Percentiles rank a stretch among this genome's conserved stretches.
Conservation (phyloP, 2,113 vertebrate genomes). For the Aphelocoma coerulescens region DNA sequence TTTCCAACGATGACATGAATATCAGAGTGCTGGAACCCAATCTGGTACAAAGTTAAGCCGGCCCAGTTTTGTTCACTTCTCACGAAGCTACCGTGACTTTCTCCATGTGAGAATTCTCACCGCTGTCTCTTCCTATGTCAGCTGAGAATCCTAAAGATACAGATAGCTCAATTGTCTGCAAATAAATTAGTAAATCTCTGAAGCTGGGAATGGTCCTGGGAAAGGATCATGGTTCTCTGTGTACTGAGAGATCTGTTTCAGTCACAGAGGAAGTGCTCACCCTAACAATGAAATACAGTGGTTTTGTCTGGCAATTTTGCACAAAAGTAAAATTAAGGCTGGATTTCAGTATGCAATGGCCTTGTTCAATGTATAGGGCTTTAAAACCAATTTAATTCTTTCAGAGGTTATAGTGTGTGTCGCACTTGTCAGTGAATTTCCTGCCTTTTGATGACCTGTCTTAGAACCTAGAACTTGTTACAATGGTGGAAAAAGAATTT, state of each 20-base stretch:
- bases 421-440: neutral
- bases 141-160: neutral
- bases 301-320: neutral
- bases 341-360: neutral
- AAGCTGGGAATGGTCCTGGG: neutral
- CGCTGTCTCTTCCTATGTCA: neutral
- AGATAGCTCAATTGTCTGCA: neutral
- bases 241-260: neutral
- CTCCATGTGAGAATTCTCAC: neutral
- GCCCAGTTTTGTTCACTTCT: neutral
- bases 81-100: neutral
- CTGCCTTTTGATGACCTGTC: neutral
- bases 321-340: neutral
- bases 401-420: neutral
- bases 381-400: neutral
- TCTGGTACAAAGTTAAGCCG: neutral
- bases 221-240: neutral
- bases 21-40: neutral
- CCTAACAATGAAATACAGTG: neutral
- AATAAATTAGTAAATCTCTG: neutral
- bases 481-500: neutral
- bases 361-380: neutral
- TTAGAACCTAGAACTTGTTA: neutral
- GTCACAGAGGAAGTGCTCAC: neutral
- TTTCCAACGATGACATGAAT: neutral